These are phyloP conservation scores for Thamnophis elegans DNA, from an alignment of 2,797 vertebrate genomes.

Conservation along the genomic window DNA sequence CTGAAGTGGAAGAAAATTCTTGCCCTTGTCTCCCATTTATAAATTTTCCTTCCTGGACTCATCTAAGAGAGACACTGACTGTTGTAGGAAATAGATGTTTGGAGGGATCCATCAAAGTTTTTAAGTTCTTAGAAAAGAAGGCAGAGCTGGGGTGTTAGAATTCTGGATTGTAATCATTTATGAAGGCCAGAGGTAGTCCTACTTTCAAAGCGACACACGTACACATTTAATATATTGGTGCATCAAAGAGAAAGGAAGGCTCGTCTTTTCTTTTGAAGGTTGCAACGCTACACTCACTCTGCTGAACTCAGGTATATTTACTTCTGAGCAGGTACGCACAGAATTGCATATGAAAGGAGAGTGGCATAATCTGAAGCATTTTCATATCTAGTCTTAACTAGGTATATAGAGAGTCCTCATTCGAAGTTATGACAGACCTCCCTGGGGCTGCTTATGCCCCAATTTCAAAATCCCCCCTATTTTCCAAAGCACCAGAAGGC, in stretches of 20 bases:
- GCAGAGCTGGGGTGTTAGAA: neutral
- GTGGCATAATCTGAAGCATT: neutral
- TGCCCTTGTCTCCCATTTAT: neutral
- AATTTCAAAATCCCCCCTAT: neutral
- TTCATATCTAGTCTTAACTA: neutral
- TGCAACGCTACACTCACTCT: neutral
- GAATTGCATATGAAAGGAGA: neutral
- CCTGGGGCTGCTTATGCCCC: too few relatives aligned
- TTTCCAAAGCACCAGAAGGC: neutral
- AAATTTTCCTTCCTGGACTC: neutral
- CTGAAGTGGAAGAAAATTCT: neutral
- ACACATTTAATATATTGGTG: neutral
- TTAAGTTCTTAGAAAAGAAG: neutral
- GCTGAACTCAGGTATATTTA: neutral
- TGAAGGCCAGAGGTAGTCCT: neutral
- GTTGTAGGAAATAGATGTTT: neutral
- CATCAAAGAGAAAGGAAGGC: neutral
- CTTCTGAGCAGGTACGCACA: neutral
- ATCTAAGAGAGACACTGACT: neutral
- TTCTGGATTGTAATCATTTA: neutral
- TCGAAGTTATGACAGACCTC: neutral
- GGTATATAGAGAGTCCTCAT: neutral
- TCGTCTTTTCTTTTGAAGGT: neutral
- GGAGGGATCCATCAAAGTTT: neutral
- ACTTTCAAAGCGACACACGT: neutral